Percentiles rank a stretch among this genome's conserved stretches.
Evolutionary conservation across 2,113 vertebrate genomes (phyloP).

Genomic region (Cettia cetti): DNA sequence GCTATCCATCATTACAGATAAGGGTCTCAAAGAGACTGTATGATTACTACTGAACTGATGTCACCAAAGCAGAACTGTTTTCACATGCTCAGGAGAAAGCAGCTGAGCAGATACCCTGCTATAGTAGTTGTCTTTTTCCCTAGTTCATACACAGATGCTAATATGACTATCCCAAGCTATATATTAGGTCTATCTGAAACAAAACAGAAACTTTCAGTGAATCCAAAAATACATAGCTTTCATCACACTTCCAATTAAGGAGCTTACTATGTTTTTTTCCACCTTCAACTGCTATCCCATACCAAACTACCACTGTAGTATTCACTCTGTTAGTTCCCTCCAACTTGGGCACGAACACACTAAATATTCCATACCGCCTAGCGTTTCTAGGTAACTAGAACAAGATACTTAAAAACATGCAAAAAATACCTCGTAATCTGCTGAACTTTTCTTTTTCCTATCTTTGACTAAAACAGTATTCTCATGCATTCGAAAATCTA

Average conservation of each 20-base stretch:
- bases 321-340: not conserved
- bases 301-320: not conserved
- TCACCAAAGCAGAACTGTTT: not conserved
- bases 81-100: not conserved
- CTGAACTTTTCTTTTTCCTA: not conserved
- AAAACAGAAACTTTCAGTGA: not conserved
- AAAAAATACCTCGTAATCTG: rapidly evolving
- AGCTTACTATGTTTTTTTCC: not conserved
- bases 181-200: not conserved
- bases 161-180: rapidly evolving
- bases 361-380: too few relatives aligned
- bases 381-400: rapidly evolving
- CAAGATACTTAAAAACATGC: not conserved
- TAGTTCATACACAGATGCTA: rapidly evolving
- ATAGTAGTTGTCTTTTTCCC: not conserved
- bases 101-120: not conserved
- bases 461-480: not conserved
- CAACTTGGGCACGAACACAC: rapidly evolving
- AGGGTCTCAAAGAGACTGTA: not conserved
- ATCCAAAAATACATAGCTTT: rapidly evolving
- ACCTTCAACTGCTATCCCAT: not conserved
- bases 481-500: rapidly evolving
- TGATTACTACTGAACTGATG: not conserved
- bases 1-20: not conserved
- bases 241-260: not conserved